These are phyloP conservation scores for Thamnophis sirtalis DNA, from an alignment of 2,113 vertebrate genomes.

Conservation along the genomic window DNA sequence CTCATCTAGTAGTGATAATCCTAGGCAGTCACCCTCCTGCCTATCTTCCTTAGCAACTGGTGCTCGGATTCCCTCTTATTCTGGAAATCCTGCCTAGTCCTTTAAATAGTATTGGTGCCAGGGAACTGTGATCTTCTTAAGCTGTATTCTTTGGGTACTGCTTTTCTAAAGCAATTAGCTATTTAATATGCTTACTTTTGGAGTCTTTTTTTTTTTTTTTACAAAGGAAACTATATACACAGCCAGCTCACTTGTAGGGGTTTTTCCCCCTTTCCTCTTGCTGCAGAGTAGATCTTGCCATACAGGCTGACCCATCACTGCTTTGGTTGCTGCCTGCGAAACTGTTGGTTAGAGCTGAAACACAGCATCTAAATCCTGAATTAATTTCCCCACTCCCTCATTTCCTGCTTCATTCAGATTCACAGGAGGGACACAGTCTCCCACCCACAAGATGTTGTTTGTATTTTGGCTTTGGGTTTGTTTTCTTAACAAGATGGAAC, in stretches of 20 bases:
- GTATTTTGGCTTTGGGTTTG: background rate
- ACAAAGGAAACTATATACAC: background rate
- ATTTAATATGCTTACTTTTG: background rate
- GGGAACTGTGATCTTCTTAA: background rate
- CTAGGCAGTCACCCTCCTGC: background rate
- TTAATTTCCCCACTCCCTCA: background rate
- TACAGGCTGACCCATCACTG: background rate
- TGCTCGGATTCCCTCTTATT: background rate
- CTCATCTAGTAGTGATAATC: background rate
- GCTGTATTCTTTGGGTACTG: background rate
- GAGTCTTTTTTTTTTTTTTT: background rate
- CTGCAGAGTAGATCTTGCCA: background rate
- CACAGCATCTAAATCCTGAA: background rate
- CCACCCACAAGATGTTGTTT: background rate
- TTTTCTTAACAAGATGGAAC: slow-evolving; percentile 11
- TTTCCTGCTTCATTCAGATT: background rate
- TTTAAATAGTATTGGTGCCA: background rate
- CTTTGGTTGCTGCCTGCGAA: background rate
- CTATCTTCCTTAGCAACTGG: background rate
- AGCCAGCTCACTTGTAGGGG: background rate
- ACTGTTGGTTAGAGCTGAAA: background rate
- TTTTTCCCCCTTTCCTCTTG: background rate
- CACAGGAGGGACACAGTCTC: background rate
- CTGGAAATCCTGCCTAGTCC: background rate
- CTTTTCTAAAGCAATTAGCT: background rate